phyloP scores from a whole-genome alignment of 2,113 vertebrate species.

The Dolichallabes microphthalmus region DNA sequence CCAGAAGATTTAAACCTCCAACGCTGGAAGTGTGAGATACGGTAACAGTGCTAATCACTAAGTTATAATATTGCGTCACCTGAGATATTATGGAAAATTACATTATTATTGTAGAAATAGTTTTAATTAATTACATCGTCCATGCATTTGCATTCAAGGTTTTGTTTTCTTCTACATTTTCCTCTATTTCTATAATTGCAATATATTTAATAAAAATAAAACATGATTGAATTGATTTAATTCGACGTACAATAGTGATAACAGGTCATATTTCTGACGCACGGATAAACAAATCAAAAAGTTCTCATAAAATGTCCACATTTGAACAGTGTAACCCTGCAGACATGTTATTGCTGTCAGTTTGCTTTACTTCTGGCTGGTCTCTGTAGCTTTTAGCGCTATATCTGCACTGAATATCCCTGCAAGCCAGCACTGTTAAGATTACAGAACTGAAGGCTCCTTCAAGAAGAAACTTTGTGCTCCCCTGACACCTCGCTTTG shows the following conservation, averaged over 20 bases:
- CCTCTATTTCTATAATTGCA: neutral
- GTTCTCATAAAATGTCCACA: neutral
- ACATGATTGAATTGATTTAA: neutral
- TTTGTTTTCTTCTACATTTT: neutral
- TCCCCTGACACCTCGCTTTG: conserved; percentile 42
- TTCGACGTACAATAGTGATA: too few species aligned
- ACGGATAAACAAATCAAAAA: too few species aligned
- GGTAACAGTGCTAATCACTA: too few species aligned
- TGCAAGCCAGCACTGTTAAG: conserved; percentile 35
- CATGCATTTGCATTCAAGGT: neutral
- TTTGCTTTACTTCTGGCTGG: neutral
- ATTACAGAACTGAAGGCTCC: conserved; percentile 21
- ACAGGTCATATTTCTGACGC: too few species aligned
- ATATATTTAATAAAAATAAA: neutral
- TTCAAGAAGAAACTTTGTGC: conserved; percentile 38
- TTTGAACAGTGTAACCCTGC: neutral
- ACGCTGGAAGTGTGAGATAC: too few species aligned
- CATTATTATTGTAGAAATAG: too few species aligned
- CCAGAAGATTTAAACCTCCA: too few species aligned
- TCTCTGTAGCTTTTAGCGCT: conserved; percentile 5
- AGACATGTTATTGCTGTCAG: neutral
- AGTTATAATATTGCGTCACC: too few species aligned
- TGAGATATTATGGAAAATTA: too few species aligned
- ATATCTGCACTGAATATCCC: conserved; percentile 24
- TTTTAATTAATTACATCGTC: neutral